Evolutionary conservation across 2,888 invertebrate species (phyloP).

Genomic region (Ligdia adustata): DNA sequence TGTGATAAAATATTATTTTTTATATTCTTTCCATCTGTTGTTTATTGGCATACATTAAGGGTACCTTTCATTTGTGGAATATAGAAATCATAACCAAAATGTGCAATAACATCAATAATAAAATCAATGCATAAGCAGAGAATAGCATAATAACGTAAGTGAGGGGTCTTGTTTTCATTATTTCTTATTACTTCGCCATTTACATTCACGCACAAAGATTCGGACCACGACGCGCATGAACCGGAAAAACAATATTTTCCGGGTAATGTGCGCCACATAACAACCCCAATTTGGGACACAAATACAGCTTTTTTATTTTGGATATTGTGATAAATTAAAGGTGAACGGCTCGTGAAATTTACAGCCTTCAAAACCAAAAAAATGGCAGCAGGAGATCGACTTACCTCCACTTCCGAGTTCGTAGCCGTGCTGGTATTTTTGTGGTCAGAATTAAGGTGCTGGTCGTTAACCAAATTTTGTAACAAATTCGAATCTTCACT

Average conservation of each 20-base stretch:
- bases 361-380: constrained; percentile 49
- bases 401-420: constrained; percentile 74
- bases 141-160: too few species aligned
- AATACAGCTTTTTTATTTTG: constrained; percentile 5
- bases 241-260: constrained; percentile 22
- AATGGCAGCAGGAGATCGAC: constrained; percentile 66
- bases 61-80: background rate
- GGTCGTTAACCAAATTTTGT: constrained; percentile 69
- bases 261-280: background rate
- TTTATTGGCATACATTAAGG: constrained; percentile 10
- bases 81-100: too few species aligned
- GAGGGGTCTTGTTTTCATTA: background rate
- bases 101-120: too few species aligned
- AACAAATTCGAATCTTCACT: constrained; percentile 78
- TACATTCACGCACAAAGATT: constrained; percentile 11
- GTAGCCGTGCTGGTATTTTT: constrained; percentile 60
- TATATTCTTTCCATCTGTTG: constrained; percentile 5
- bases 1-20: too few species aligned
- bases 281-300: background rate
- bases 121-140: too few species aligned
- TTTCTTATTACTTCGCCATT: constrained; percentile 16
- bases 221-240: constrained; percentile 18
- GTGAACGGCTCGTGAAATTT: constrained; percentile 32
- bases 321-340: constrained; percentile 15
- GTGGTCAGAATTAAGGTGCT: constrained; percentile 68